Percentiles rank a stretch among this genome's conserved stretches.
Evolutionary conservation across 2,113 vertebrate genomes (phyloP).

Genomic region (Atractosteus spatula): DNA sequence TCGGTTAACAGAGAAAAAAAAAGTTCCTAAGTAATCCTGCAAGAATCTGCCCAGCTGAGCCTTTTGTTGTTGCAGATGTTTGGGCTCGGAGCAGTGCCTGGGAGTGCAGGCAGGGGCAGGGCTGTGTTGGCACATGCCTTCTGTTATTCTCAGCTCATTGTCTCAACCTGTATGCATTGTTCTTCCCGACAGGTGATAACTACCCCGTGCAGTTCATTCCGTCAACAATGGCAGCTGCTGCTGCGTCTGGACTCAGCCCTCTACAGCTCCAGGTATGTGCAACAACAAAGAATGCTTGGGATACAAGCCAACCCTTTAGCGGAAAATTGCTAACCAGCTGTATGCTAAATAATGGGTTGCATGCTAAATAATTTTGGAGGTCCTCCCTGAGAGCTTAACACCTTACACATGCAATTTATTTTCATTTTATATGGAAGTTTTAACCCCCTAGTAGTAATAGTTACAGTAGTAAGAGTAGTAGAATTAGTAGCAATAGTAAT

Average conservation of each 20-base stretch:
- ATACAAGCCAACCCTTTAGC: conserved; percentile 77
- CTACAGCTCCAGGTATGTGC: conserved; percentile 99
- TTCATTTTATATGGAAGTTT: conserved; percentile 61
- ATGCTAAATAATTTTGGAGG: conserved; percentile 84
- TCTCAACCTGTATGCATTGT: conserved; percentile 98
- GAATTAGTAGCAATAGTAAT: conserved; percentile 47
- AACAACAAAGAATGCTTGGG: conserved; percentile 80
- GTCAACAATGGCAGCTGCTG: conserved; percentile 99
- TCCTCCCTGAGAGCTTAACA: conserved; percentile 81
- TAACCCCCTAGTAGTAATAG: conserved; percentile 45
- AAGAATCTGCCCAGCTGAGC: conserved; percentile 75
- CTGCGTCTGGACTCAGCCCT: conserved; percentile 99
- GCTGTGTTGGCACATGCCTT: conserved; percentile 89
- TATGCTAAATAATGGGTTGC: conserved; percentile 89
- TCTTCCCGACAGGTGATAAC: conserved; percentile 97
- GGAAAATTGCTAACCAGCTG: conserved; percentile 87
- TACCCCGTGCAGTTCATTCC: conserved; percentile 99
- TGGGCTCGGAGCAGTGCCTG: conserved; percentile 73
- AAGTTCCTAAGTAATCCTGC: conserved; percentile 70
- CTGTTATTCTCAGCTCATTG: conserved; percentile 82
- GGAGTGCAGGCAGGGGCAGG: conserved; percentile 62
- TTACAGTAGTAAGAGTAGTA: conserved; percentile 39
- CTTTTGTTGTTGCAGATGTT: conserved; percentile 98
- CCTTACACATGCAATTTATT: conserved; percentile 74
- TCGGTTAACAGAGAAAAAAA: conserved; percentile 55